Percentiles rank a stretch among this genome's conserved stretches.
phyloP scores from a whole-genome alignment of 1,140 invertebrate species.

The Daktulosphaira vitifoliae region DNA sequence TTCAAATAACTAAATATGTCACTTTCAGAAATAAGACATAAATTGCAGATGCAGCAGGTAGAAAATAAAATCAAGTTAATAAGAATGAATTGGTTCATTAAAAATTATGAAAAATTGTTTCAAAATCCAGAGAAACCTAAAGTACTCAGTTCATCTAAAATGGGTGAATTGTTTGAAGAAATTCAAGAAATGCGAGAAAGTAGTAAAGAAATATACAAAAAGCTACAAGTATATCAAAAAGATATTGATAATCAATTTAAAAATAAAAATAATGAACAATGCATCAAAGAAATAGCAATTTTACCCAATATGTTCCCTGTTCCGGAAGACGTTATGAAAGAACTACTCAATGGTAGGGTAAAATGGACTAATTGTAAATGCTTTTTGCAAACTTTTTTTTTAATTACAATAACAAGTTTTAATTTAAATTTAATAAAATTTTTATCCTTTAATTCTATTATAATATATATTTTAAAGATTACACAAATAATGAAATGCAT shows the following conservation, averaged over 20 bases:
- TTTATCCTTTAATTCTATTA: too few relatives aligned
- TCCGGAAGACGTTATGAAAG: background rate
- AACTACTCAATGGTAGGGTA: conserved; percentile 5
- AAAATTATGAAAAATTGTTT: background rate
- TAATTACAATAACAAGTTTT: too few relatives aligned
- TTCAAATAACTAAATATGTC: too few relatives aligned
- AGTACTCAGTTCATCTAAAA: background rate
- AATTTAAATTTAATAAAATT: too few relatives aligned
- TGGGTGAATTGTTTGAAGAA: background rate
- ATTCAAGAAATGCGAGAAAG: background rate
- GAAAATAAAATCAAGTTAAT: conserved; percentile 13
- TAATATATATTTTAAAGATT: background rate
- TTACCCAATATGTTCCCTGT: conserved; percentile 2
- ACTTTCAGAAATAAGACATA: background rate
- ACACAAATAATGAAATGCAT: background rate
- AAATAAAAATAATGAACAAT: background rate
- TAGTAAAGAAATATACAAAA: background rate
- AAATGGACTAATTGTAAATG: too few relatives aligned
- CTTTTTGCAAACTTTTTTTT: too few relatives aligned
- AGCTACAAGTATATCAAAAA: background rate
- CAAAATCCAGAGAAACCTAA: background rate
- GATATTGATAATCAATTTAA: background rate
- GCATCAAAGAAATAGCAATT: background rate
- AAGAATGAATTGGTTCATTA: conserved; percentile 17
- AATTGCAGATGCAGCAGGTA: conserved; percentile 2